These are phyloP conservation scores for Drosophila formosana DNA, from an alignment of 2,888 invertebrate genomes.

Conservation along the genomic window DNA sequence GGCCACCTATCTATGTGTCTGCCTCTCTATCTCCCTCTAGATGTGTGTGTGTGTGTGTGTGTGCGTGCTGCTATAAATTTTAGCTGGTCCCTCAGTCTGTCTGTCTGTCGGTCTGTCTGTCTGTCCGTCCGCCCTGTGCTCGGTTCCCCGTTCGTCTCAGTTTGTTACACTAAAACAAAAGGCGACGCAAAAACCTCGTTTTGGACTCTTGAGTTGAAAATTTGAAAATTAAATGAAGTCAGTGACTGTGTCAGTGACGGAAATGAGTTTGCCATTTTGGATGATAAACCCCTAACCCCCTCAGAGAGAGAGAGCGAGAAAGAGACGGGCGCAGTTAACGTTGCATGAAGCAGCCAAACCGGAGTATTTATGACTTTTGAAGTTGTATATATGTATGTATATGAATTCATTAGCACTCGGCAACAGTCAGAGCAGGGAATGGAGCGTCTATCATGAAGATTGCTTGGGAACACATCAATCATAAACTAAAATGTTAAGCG, in stretches of 20 bases:
- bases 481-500: conserved; percentile 66
- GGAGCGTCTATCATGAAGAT: conserved; percentile 25
- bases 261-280: conserved; percentile 65
- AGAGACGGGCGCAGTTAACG: conserved; percentile 54
- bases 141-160: conserved; percentile 60
- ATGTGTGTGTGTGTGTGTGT: conserved; percentile 20
- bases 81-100: conserved; percentile 34
- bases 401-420: conserved; percentile 70
- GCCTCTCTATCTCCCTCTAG: not conserved
- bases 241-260: conserved; percentile 73
- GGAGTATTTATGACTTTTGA: conserved; percentile 69
- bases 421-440: conserved; percentile 11
- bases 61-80: conserved; percentile 63
- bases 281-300: conserved; percentile 16
- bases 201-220: conserved; percentile 74
- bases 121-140: conserved; percentile 16
- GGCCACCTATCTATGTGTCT: conserved; percentile 27
- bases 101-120: conserved; percentile 11
- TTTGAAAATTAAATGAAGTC: conserved; percentile 75
- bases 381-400: conserved; percentile 50
- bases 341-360: conserved; percentile 66
- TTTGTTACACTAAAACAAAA: conserved; percentile 71
- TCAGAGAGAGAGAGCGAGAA: not conserved
- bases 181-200: conserved; percentile 59
- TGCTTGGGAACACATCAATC: conserved; percentile 53